phyloP scores from a whole-genome alignment of 2,797 vertebrate species.

The Poecilia wingei region DNA sequence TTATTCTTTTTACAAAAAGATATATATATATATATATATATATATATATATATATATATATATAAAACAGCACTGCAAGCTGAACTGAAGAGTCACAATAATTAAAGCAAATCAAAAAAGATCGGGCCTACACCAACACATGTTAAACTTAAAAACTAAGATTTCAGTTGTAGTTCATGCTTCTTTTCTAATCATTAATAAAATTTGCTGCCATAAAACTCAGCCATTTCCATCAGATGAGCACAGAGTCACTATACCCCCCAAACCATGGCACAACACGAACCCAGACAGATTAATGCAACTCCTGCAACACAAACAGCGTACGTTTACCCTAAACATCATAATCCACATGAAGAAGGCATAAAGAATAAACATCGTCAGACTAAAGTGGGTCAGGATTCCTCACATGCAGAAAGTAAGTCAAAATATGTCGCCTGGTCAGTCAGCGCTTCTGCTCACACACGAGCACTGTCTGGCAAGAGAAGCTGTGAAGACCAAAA shows the following conservation, averaged over 20 bases:
- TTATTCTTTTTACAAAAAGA: no score
- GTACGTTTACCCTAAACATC: conserved; percentile 27
- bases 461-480: conserved; percentile 47
- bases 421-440: conserved; percentile 45
- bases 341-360: conserved; percentile 18
- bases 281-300: conserved; percentile 32
- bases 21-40: no score
- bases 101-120: background rate
- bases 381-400: conserved; percentile 30
- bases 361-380: conserved; percentile 12
- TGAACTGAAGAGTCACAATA: background rate
- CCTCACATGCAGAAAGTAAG: conserved; percentile 31
- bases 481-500: conserved; percentile 63
- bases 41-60: no score
- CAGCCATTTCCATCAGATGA: conserved; percentile 21
- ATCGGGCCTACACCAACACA: background rate
- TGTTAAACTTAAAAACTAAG: background rate
- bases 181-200: background rate
- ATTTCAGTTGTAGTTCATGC: background rate
- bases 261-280: conserved; percentile 22
- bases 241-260: conserved; percentile 8
- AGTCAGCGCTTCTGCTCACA: conserved; percentile 16
- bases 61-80: background rate
- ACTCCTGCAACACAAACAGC: conserved; percentile 35
- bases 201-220: conserved; percentile 1